These are phyloP conservation scores for Willisornis vidua DNA, from an alignment of 2,113 vertebrate species.

Conservation along the genomic window DNA sequence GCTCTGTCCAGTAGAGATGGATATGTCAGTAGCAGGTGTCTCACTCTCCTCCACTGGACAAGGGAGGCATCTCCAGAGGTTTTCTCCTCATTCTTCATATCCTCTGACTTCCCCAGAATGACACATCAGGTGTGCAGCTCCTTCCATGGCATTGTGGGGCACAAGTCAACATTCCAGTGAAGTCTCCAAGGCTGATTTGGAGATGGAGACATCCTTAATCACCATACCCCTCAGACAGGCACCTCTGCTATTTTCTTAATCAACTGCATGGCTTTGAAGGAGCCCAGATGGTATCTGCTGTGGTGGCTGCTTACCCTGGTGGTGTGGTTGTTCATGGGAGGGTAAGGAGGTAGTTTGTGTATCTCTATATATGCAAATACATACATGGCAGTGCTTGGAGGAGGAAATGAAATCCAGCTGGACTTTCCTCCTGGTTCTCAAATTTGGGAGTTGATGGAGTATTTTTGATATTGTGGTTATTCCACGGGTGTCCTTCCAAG, in stretches of 20 bases:
- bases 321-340: background rate
- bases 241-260: conserved; percentile 19
- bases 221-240: conserved; percentile 54
- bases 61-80: background rate
- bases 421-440: background rate
- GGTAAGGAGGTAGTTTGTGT: background rate
- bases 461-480: background rate
- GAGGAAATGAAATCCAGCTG: background rate
- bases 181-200: background rate
- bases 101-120: background rate
- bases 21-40: background rate
- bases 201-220: conserved; percentile 21
- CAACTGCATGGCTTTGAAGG: background rate
- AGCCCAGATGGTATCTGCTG: conserved; percentile 22
- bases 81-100: background rate
- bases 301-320: background rate
- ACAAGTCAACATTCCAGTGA: background rate
- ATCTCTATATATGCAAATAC: background rate
- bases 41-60: background rate
- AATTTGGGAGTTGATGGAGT: background rate
- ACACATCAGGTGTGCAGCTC: background rate
- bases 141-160: background rate
- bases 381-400: background rate
- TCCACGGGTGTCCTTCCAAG: background rate
- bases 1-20: background rate